These are phyloP conservation scores for Pangasianodon hypophthalmus DNA, from an alignment of 2,113 vertebrate species.

Conservation along the genomic window DNA sequence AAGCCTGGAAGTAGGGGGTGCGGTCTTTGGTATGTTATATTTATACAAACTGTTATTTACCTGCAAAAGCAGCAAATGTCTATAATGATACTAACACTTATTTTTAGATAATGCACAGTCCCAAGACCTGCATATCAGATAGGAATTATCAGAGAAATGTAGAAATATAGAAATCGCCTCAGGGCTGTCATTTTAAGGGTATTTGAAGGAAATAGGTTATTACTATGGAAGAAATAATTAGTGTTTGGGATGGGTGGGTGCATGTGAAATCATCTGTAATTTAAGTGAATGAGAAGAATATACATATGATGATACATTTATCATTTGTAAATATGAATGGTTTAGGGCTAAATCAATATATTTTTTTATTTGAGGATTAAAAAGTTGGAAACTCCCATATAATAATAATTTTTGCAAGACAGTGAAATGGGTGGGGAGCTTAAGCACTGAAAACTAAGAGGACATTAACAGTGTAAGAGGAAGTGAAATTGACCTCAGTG, in stretches of 20 bases:
- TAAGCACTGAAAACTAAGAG: neutral
- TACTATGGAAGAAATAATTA: neutral
- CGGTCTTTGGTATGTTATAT: slow-evolving; percentile 65
- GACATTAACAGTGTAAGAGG: slow-evolving; percentile 35
- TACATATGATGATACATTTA: slow-evolving; percentile 1
- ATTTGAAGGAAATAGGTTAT: neutral
- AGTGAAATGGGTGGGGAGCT: neutral
- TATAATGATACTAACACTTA: neutral
- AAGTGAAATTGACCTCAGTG: slow-evolving; percentile 46
- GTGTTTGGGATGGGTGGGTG: slow-evolving; percentile 57
- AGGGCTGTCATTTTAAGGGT: neutral
- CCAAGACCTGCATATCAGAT: neutral
- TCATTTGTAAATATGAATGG: slow-evolving; percentile 9
- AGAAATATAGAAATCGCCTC: neutral
- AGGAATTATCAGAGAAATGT: neutral
- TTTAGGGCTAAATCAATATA: slow-evolving; percentile 10
- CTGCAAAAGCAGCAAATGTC: slow-evolving; percentile 9
- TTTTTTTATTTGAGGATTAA: slow-evolving; percentile 16
- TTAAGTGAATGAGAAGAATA: slow-evolving; percentile 72
- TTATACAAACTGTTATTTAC: slow-evolving; percentile 28
- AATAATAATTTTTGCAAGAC: neutral
- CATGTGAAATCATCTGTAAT: slow-evolving; percentile 76
- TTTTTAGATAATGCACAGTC: neutral
- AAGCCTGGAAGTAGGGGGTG: slow-evolving; percentile 64
- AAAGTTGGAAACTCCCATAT: neutral